phyloP scores from a whole-genome alignment of 2,797 vertebrate species.

The Paguma larvata region DNA sequence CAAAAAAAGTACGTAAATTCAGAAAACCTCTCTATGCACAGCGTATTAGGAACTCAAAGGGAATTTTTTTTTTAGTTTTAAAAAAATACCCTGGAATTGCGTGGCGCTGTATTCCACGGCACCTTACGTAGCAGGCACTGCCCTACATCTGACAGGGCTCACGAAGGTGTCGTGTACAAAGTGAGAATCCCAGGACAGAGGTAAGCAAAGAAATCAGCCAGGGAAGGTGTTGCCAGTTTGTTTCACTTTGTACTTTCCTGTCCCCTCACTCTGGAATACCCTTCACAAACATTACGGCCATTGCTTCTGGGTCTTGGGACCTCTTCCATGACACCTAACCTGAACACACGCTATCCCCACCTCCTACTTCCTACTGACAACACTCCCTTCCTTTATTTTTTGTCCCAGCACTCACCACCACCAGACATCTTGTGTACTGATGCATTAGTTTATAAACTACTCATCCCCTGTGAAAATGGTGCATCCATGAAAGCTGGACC shows the following conservation, averaged over 20 bases:
- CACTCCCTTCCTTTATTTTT: neutral
- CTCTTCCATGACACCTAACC: neutral
- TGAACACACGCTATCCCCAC: neutral
- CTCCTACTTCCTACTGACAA: no score
- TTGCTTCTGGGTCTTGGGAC: neutral
- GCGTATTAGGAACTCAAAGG: neutral
- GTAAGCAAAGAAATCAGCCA: neutral
- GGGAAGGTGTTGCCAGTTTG: no score
- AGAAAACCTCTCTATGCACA: neutral
- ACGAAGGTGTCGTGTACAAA: neutral
- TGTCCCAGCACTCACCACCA: neutral
- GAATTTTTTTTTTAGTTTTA: neutral
- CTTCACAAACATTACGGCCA: fast-evolving
- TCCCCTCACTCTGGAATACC: neutral
- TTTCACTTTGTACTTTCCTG: neutral
- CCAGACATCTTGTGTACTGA: neutral
- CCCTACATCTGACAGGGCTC: neutral
- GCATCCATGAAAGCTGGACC: neutral
- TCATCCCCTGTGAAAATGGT: neutral
- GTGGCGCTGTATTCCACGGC: neutral
- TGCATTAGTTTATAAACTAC: neutral
- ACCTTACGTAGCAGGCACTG: neutral
- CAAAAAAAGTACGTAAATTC: neutral
- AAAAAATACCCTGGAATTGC: neutral
- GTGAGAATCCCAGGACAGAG: neutral